Evolutionary conservation across 2,797 vertebrate genomes (phyloP).

Genomic region (Sebastes oblongus): DNA sequence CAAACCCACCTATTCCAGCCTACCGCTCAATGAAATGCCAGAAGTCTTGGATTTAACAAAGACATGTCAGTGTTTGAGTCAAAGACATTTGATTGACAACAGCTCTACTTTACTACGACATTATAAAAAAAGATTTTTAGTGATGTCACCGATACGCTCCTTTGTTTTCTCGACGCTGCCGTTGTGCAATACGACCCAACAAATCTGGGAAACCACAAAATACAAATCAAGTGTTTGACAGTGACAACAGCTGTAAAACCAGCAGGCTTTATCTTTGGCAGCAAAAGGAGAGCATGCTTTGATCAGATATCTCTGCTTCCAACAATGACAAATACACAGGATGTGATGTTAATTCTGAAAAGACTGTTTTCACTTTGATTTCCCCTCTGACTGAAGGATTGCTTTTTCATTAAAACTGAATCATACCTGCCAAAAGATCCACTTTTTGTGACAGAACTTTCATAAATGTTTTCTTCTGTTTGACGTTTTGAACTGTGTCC

Average conservation of each 20-base stretch:
- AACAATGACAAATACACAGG: not conserved
- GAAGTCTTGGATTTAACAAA: not conserved
- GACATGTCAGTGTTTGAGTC: not conserved
- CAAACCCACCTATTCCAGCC: not conserved
- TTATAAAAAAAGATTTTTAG: not conserved
- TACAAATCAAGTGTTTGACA: slow-evolving; percentile 23
- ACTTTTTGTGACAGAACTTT: not conserved
- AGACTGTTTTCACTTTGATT: slow-evolving; percentile 12
- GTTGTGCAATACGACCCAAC: slow-evolving; percentile 2
- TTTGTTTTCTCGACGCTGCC: not conserved
- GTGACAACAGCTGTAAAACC: slow-evolving; percentile 20
- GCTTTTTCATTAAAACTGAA: not conserved
- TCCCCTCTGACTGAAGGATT: slow-evolving; percentile 3
- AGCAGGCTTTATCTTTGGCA: slow-evolving; percentile 28
- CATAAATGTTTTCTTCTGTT: not conserved
- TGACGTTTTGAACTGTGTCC: slow-evolving; percentile 4
- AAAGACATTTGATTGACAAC: not conserved
- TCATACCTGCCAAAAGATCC: not conserved
- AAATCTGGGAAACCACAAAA: slow-evolving; percentile 26
- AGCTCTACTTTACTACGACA: not conserved
- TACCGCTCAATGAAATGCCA: not conserved
- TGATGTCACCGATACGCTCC: not conserved
- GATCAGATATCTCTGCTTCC: slow-evolving; percentile 33
- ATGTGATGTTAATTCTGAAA: not conserved
- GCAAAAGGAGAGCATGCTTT: slow-evolving; percentile 31